A percentile compares a stretch with the other conserved stretches of the same genome.
phyloP scores from a whole-genome alignment of 2,888 invertebrate species.

The Dicycla oo region DNA sequence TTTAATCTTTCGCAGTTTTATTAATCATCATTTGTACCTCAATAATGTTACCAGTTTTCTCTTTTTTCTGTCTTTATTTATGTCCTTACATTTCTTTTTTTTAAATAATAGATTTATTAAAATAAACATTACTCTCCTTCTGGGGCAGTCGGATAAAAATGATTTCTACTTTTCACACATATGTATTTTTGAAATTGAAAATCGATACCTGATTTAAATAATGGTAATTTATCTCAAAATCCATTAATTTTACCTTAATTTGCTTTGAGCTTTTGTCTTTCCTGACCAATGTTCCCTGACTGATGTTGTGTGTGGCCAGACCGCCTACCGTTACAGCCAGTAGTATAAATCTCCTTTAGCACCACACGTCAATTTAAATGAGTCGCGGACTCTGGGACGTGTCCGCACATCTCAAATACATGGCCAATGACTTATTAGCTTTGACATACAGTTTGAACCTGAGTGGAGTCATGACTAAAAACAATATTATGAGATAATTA shows the following conservation, averaged over 20 bases:
- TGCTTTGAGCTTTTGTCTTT: not conserved
- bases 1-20: not conserved
- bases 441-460: conserved; percentile 7
- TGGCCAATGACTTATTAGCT: conserved; percentile 27
- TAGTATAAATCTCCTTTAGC: conserved; percentile 42
- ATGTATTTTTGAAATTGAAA: not conserved
- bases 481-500: not conserved
- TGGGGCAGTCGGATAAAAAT: no score
- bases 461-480: not conserved
- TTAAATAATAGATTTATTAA: not conserved
- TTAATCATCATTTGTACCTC: not conserved
- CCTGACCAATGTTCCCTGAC: not conserved
- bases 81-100: not conserved
- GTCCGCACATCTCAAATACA: conserved; percentile 43
- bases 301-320: conserved; percentile 18
- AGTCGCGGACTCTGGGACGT: conserved; percentile 40
- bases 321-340: conserved; percentile 16
- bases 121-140: no score
- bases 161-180: not conserved
- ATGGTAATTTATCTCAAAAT: not conserved
- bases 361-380: conserved; percentile 55
- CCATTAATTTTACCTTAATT: not conserved
- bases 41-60: not conserved
- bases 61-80: not conserved
- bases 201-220: not conserved